These are phyloP conservation scores for Agrenia bidenticulata DNA, from an alignment of 2,888 invertebrate genomes.

Conservation along the genomic window DNA sequence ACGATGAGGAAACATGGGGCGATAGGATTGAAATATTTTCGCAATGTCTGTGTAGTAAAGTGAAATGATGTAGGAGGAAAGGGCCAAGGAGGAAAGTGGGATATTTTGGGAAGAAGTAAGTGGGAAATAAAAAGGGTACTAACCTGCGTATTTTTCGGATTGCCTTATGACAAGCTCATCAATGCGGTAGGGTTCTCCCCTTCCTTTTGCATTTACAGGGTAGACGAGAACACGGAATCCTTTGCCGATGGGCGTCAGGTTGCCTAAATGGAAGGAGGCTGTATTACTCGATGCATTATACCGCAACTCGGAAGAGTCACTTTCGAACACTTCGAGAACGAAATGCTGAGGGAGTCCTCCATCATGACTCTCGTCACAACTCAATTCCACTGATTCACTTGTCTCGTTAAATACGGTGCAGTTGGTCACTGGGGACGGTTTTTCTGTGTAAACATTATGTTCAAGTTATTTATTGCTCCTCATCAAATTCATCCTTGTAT, in stretches of 20 bases:
- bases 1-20: too few species aligned
- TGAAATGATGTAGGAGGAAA: too few species aligned
- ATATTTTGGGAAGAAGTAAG: neutral
- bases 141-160: slow-evolving; percentile 52
- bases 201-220: slow-evolving; percentile 52
- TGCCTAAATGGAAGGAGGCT: slow-evolving; percentile 52
- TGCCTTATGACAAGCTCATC: slow-evolving; percentile 52
- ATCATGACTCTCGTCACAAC: slow-evolving; percentile 81
- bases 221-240: slow-evolving; percentile 51
- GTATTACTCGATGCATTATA: slow-evolving; percentile 52
- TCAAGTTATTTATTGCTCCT: neutral
- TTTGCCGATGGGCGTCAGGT: slow-evolving; percentile 51
- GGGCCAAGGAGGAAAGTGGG: slow-evolving; percentile 15
- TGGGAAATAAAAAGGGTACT: slow-evolving; percentile 7
- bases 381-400: slow-evolving; percentile 76
- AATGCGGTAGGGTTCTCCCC: slow-evolving; percentile 51
- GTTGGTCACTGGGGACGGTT: slow-evolving; percentile 81
- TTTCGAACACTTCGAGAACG: slow-evolving; percentile 64
- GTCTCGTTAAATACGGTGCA: slow-evolving; percentile 84
- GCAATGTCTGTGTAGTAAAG: too few species aligned
- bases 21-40: too few species aligned
- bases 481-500: neutral
- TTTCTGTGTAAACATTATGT: slow-evolving; percentile 61
- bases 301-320: slow-evolving; percentile 48
- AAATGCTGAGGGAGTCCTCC: slow-evolving; percentile 85